A percentile compares a stretch with the other conserved stretches of the same genome.
These are phyloP conservation scores for Phylloscopus trochiloides DNA, from an alignment of 2,113 vertebrate genomes.

Conservation along the genomic window DNA sequence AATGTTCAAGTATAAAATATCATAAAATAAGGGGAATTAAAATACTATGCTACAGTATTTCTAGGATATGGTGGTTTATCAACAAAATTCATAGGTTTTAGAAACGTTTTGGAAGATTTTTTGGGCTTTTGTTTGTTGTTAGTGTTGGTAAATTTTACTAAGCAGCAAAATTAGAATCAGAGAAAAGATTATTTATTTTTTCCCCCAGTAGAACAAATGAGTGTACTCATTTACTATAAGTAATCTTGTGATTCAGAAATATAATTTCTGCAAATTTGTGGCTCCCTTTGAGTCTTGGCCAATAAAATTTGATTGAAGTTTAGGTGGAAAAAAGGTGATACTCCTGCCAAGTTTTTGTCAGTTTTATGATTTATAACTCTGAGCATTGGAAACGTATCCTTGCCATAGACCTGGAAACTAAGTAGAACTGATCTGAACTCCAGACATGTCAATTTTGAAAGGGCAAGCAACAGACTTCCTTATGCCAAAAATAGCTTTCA, in stretches of 20 bases:
- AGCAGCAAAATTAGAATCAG: background rate
- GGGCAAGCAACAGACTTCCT: constrained; percentile 58
- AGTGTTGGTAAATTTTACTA: background rate
- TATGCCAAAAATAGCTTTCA: constrained; percentile 51
- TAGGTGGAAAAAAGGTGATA: background rate
- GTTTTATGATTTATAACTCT: constrained; percentile 31
- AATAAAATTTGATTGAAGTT: constrained; percentile 24
- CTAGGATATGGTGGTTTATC: background rate
- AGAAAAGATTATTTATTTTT: background rate
- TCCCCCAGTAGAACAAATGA: background rate
- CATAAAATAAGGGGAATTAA: background rate
- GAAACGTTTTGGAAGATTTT: background rate
- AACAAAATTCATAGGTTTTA: background rate
- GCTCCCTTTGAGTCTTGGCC: background rate
- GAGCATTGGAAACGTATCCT: background rate
- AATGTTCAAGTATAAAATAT: background rate
- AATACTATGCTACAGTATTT: background rate
- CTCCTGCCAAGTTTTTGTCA: constrained; percentile 46
- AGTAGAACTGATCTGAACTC: constrained; percentile 16
- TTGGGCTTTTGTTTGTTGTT: background rate
- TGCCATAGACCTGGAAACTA: constrained; percentile 1
- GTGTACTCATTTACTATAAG: background rate
- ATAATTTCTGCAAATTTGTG: background rate
- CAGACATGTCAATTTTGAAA: constrained; percentile 22
- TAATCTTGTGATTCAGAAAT: background rate